Base-by-base conservation (phyloP, 2,888 invertebrate genomes). In the Ennomos fuscantarius region DNA sequence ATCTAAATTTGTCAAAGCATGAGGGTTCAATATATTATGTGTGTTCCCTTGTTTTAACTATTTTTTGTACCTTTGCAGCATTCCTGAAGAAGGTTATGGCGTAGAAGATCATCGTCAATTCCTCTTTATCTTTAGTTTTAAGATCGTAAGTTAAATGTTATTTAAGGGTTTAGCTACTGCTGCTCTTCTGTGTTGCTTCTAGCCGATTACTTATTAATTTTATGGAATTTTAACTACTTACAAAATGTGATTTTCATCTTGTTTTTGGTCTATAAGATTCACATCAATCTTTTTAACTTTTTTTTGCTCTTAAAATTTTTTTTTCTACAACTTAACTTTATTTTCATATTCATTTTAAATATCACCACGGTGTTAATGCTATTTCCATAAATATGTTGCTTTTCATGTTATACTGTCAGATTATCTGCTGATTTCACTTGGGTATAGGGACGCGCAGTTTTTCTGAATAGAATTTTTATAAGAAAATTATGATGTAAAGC, bases 41-140 rank as follows among this genome's bases (percentile, higher is more conserved):
- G 89, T 87, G 80, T 69, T 68, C 84, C 86, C 77, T 71, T 76
- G 72, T 84, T 72, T 89, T 77, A 24, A 90, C 81, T 71, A 36
- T 49, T 62, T 60, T 84, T 59, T 87, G 72, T 90, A 77, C 86
- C 74, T 90, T 94, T 94, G 77, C 95, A 95, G 95, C 95, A 92
- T 95, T 95, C 94, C 94, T 95, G 93, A 95, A 95, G 94, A 95
- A 95, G 93, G 93, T 95, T 92, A 94, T 95, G 94, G 94, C 93
- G 93, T 95, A 90, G 86, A 87, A 81, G 86, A 82, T 24, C 78
- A 69, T 69, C 81, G 69, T 68, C 81, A 72, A 82, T 74, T 78
- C 88, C 78, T 87, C 87, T 82, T 84, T 57, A 85, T 88, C 88
- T 88, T 91, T 92, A 93, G 92, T 87, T 86, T 81, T 93, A 93